Conservation (phyloP, 2,888 invertebrate genomes). For the Amblyjoppa proteus region DNA sequence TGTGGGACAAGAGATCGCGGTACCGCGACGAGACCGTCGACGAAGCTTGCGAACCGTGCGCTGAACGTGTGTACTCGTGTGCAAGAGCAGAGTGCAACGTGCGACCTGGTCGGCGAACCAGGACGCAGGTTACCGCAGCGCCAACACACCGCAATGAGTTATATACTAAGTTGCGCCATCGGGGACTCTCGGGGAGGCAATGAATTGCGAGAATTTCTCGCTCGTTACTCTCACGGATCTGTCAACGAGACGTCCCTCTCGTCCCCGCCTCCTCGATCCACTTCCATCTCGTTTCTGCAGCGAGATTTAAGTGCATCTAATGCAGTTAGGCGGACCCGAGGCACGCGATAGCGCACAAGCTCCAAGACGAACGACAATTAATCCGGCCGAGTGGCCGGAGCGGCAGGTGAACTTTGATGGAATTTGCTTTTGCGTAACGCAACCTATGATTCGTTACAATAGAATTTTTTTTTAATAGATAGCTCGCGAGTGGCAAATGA, state of each 20-base stretch:
- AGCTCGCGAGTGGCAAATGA: background rate
- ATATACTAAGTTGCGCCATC: conserved; percentile 57
- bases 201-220: conserved; percentile 69
- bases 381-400: conserved; percentile 17
- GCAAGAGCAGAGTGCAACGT: conserved; percentile 66
- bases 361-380: conserved; percentile 37
- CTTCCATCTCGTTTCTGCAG: conserved; percentile 35
- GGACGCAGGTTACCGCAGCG: conserved; percentile 74
- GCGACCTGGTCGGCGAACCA: conserved; percentile 81
- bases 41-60: conserved; percentile 30
- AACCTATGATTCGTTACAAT: background rate
- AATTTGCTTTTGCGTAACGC: conserved; percentile 30
- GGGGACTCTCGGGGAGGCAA: conserved; percentile 42
- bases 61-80: conserved; percentile 36
- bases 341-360: conserved; percentile 21
- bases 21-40: conserved; percentile 3
- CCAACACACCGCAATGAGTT: conserved; percentile 48
- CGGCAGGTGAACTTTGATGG: conserved; percentile 56
- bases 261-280: conserved; percentile 11
- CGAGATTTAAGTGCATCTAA: conserved; percentile 38
- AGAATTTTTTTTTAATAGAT: background rate
- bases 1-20: conserved; percentile 10
- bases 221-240: conserved; percentile 65
- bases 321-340: conserved; percentile 43
- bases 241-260: conserved; percentile 54